Percentiles rank a stretch among this genome's conserved stretches.
Conservation (phyloP, 2,113 vertebrate genomes). For the Hyperoodon ampullatus region DNA sequence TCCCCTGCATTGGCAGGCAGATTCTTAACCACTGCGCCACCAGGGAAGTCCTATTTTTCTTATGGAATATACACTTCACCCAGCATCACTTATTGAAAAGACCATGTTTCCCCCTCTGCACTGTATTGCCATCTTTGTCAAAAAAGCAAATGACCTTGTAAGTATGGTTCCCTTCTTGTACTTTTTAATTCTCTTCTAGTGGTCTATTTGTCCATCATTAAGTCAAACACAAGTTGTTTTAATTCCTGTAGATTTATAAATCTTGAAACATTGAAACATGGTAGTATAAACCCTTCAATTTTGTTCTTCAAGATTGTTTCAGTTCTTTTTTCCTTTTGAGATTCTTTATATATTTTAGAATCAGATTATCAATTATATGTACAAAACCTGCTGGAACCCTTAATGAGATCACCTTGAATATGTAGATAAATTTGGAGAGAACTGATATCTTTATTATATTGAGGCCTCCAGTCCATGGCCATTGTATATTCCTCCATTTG, state of each 20-base stretch:
- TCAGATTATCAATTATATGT: background rate
- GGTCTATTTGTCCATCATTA: background rate
- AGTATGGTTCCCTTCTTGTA: background rate
- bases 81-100: background rate
- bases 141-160: background rate
- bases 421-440: background rate
- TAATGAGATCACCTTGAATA: background rate
- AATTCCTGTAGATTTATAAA: slow-evolving; percentile 15
- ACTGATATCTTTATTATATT: background rate
- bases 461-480: background rate
- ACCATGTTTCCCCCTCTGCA: background rate
- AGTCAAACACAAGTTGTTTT: background rate
- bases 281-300: background rate
- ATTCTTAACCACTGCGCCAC: too few relatives aligned
- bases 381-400: background rate
- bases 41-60: background rate
- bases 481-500: background rate
- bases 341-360: background rate
- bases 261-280: background rate
- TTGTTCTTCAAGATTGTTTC: slow-evolving; percentile 25
- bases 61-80: background rate
- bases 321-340: background rate
- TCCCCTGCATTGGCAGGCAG: too few relatives aligned
- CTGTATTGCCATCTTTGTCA: background rate
- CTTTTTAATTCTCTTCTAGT: background rate